These are phyloP conservation scores for Sweltsa coloradensis DNA, from an alignment of 1,140 invertebrate genomes.

Conservation along the genomic window DNA sequence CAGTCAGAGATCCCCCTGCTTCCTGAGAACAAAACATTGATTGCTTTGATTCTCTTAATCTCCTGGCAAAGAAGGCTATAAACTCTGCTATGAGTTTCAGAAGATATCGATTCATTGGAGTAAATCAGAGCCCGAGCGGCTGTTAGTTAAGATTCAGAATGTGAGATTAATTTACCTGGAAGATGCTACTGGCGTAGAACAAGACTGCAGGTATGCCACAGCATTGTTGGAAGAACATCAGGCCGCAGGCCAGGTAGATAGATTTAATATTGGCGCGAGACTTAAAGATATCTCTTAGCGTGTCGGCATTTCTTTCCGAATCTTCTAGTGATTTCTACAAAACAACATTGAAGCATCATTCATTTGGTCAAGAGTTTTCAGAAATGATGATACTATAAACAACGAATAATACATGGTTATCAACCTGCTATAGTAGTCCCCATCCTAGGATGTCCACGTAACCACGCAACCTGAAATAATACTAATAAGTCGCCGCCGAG, in stretches of 20 bases:
- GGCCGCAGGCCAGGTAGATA: slow-evolving; percentile 53
- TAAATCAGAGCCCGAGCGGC: neutral
- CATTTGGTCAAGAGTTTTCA: no score
- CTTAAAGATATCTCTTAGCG: slow-evolving; percentile 40
- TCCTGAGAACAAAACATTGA: slow-evolving; percentile 18
- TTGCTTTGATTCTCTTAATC: neutral
- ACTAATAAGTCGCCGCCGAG: no score
- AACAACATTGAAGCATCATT: no score
- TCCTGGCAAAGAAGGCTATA: neutral
- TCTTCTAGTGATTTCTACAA: slow-evolving; percentile 42
- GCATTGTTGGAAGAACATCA: slow-evolving; percentile 79
- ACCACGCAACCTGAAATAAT: no score
- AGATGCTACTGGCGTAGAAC: slow-evolving; percentile 65
- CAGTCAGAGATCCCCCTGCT: slow-evolving; percentile 41
- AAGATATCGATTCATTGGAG: neutral
- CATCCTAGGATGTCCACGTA: no score
- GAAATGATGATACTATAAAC: no score
- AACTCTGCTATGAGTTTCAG: neutral
- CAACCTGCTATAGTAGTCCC: no score
- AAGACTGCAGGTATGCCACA: slow-evolving; percentile 77
- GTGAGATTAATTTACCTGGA: slow-evolving; percentile 32
- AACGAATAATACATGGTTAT: no score
- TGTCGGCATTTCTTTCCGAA: slow-evolving; percentile 32
- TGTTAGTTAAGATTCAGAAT: neutral
- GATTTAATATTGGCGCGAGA: slow-evolving; percentile 49